Conservation (phyloP, 2,888 invertebrate species). For the Nysson spinosus region DNA sequence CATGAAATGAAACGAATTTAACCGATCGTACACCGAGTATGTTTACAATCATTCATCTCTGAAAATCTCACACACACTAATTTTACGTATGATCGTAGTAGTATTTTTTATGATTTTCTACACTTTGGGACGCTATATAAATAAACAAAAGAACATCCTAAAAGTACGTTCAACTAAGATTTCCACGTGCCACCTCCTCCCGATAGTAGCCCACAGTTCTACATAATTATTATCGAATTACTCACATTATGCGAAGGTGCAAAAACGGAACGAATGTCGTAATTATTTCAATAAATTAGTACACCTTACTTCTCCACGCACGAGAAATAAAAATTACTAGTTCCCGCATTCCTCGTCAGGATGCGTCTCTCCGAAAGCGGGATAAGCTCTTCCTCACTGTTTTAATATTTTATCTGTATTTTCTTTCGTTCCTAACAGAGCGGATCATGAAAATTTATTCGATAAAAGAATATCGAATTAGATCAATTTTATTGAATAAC, state of each 20-base stretch:
- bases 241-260: constrained; percentile 67
- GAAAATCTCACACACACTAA: constrained; percentile 2
- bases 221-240: constrained; percentile 46
- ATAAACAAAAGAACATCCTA: constrained; percentile 69
- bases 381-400: constrained; percentile 41
- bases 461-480: not conserved
- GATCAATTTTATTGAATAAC: not conserved
- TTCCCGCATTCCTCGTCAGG: constrained; percentile 74
- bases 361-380: constrained; percentile 40
- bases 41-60: not conserved
- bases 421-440: constrained; percentile 20
- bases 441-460: constrained; percentile 5
- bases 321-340: constrained; percentile 72
- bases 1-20: constrained; percentile 27
- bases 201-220: constrained; percentile 21
- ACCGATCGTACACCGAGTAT: not conserved
- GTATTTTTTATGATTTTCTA: constrained; percentile 56
- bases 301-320: constrained; percentile 72
- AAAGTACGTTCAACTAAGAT: constrained; percentile 4
- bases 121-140: constrained; percentile 62
- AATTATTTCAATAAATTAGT: constrained; percentile 74
- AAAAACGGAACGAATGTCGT: constrained; percentile 61
- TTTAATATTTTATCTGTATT: constrained; percentile 38
- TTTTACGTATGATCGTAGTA: constrained; percentile 31
- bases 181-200: constrained; percentile 29